Base-by-base conservation (phyloP, 2,113 vertebrate species). In the Petromus typicus region DNA sequence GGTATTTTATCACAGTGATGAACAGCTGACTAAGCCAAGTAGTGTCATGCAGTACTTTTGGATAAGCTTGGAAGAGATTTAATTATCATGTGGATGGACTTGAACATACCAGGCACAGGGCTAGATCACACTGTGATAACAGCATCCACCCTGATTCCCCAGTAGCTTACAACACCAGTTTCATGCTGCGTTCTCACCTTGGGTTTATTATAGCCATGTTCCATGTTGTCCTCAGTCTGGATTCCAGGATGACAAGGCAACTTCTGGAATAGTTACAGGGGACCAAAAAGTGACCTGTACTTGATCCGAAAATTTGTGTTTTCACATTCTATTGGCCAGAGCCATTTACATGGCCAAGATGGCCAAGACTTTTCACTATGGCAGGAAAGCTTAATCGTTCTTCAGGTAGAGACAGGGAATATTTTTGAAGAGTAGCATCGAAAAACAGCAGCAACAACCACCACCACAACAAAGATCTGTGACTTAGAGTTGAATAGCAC, bases 351-450 rank as follows among this genome's bases (percentile, higher is more conserved):
- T 73, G 54, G 25, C 45, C 18, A 73, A 20, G 22, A 43, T 73
- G 54, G 25, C 45, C 18, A 73, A 20, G 22, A 9, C 10, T 7
- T 93, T 78, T 81, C 25, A 86, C 0, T 20, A 92, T 57, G 16
- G n/a, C 67, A 16, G 86, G 64, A 88, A 86, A 73, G 22, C 69
- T 34, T 59, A 69, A 20, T 81, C 7, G 45, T 92, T 90, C 27
- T 90, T 34, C 7, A 83, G 7, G 10, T 61, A 84, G 87, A 20
- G 48, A 13, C n/a, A 93, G 76, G 61, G 83, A 64, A 57, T 90
- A 81, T 48, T 93, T 94, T 67, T 84, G 54, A 90, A 92, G 96
- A 76, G 63, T 43, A 61, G 45, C 16, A 51, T 30, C 27, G 45
- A 34, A 43, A 71, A 85, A 23, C n/a, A 71, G 23, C 22, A 67